Percentiles rank a stretch among this genome's conserved stretches.
Evolutionary conservation across 2,113 vertebrate species (phyloP).

Genomic region (Albula goreensis): DNA sequence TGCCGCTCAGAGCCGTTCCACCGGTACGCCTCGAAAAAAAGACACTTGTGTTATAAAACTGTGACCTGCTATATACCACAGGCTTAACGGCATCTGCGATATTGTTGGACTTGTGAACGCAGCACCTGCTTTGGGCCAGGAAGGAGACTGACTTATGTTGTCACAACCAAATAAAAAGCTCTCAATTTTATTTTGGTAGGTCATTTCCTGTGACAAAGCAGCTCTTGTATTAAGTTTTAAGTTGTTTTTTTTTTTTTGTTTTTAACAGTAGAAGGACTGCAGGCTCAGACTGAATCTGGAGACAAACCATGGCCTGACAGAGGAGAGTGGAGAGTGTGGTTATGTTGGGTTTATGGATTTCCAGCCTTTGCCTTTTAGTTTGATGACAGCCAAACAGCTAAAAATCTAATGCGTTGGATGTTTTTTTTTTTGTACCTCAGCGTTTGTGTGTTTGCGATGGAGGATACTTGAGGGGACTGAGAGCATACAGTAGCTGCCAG

Average conservation of each 20-base stretch:
- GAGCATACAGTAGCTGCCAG: background rate
- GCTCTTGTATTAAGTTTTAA: background rate
- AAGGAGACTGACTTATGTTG: background rate
- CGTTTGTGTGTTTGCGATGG: background rate
- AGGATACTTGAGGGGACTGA: background rate
- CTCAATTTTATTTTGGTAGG: background rate
- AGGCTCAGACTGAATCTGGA: background rate
- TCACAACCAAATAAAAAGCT: background rate
- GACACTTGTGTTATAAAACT: background rate
- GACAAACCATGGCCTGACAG: background rate
- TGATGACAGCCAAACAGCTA: background rate
- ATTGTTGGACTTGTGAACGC: background rate
- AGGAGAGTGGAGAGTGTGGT: background rate
- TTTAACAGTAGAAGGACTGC: background rate
- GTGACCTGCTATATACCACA: background rate
- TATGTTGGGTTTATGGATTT: background rate
- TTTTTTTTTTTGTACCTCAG: background rate
- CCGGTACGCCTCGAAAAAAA: background rate
- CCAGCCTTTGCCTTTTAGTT: background rate
- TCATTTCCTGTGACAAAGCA: conserved; percentile 6
- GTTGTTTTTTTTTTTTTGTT: background rate
- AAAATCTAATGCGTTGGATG: background rate
- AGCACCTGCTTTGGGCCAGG: background rate
- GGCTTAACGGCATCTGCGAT: background rate
- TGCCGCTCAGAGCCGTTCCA: background rate